Evolutionary conservation across 2,797 vertebrate species (phyloP), one percentile per base, ranked within the genome.

Genomic region (Lycodopsis pacificus): DNA sequence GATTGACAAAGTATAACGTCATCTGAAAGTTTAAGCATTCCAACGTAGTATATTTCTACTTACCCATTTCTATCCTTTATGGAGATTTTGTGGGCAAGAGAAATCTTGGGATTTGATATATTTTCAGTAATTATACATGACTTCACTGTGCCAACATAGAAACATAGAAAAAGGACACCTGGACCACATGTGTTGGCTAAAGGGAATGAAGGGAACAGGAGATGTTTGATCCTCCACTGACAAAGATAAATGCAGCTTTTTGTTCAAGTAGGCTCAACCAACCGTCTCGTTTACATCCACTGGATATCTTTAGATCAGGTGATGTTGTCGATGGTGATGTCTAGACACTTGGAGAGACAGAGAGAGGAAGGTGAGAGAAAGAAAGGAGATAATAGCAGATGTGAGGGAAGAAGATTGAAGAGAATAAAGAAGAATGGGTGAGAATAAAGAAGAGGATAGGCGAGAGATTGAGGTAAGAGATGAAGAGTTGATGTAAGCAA

Each of bases 231-330:
- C 19, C 68, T 66, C n/a, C 54, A 51, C 51, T 40, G 27, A 27
- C 64, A 69, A 25, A 27, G 44, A 38, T 64, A 40, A 58, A 22
- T 22, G 5, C 48, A 48, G 20, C 22, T 65, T 78, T 65, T 51
- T 76, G 27, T 63, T 73, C n/a, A 7, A 40, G 32, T 25, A 22
- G 27, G 59, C 32, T 82, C 25, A 74, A 69, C 53, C 27, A 61
- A 64, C 20, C 25, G 25, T 27, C 7, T 64, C 20, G 0, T 76
- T 66, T 64, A 27, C 30, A 71, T 65, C 48, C 30, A 38, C 14
- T 51, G 20, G n/a, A 42, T 69, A 46, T 59, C 82, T 76, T 71
- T 65, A 48, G 20, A 85, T 61, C 57, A 56, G 61, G 49, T 70
- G 22, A 59, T 36, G 30, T 74, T 71, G 36, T 30, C 8, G 42